A percentile compares a stretch with the other conserved stretches of the same genome.
These are phyloP conservation scores for Pseudois nayaur DNA, from an alignment of 2,113 vertebrate genomes.

Conservation along the genomic window DNA sequence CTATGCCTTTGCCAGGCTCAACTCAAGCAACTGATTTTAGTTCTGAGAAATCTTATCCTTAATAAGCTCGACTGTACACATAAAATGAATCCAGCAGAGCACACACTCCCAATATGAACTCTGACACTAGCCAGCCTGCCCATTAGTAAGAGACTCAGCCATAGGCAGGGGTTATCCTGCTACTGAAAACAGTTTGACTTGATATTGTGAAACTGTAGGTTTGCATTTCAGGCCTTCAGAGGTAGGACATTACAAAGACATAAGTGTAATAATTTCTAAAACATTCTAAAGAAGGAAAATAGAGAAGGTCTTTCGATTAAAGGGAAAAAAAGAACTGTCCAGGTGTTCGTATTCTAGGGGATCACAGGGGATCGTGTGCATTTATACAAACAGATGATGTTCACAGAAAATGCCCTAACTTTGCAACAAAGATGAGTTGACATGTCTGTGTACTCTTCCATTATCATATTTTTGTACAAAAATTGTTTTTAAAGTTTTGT, in stretches of 20 bases:
- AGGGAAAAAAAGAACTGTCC: neutral
- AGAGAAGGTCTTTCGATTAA: neutral
- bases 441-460: neutral
- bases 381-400: neutral
- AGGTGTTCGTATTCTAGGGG: neutral
- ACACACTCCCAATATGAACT: neutral
- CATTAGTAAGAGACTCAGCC: neutral
- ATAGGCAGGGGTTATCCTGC: neutral
- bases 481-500: neutral
- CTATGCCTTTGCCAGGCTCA: constrained; percentile 22
- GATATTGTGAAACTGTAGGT: neutral
- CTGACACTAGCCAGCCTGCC: neutral
- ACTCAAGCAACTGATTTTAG: neutral
- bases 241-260: neutral
- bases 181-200: neutral
- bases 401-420: neutral
- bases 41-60: neutral
- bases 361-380: neutral
- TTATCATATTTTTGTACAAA: neutral
- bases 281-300: neutral
- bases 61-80: neutral
- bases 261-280: neutral
- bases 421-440: neutral
- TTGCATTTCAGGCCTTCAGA: neutral
- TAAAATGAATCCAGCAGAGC: neutral